phyloP scores from a whole-genome alignment of 2,113 vertebrate genomes.

The Microtus pennsylvanicus region DNA sequence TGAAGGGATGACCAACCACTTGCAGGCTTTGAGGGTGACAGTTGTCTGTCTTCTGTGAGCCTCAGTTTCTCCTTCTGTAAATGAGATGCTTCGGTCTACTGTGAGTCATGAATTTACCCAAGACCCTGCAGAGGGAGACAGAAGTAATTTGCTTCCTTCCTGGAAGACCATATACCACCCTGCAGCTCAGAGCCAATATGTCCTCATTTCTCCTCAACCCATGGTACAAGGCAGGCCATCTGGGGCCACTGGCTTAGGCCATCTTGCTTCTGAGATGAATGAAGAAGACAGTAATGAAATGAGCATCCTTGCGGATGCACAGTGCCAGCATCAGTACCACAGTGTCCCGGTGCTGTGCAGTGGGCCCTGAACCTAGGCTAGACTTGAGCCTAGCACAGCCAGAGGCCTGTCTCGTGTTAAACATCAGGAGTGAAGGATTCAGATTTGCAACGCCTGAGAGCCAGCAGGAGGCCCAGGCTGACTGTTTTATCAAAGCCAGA shows the following conservation, averaged over 20 bases:
- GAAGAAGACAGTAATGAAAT: too few relatives aligned
- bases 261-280: neutral
- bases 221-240: rapidly evolving
- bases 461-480: neutral
- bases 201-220: neutral
- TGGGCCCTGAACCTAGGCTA: rapidly evolving
- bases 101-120: rapidly evolving
- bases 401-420: neutral
- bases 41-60: rapidly evolving
- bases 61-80: neutral
- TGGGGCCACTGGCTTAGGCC: neutral
- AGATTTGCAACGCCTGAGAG: neutral
- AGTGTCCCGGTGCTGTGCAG: neutral
- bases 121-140: rapidly evolving
- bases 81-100: neutral
- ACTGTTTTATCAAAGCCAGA: neutral
- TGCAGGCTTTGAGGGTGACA: neutral
- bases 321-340: neutral
- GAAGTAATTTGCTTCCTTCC: neutral
- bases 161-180: rapidly evolving
- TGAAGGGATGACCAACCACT: neutral
- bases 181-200: rapidly evolving
- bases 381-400: neutral
- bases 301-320: rapidly evolving
- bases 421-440: neutral